These are phyloP conservation scores for Leucozona laternaria DNA, from an alignment of 2,888 invertebrate genomes.

Conservation along the genomic window DNA sequence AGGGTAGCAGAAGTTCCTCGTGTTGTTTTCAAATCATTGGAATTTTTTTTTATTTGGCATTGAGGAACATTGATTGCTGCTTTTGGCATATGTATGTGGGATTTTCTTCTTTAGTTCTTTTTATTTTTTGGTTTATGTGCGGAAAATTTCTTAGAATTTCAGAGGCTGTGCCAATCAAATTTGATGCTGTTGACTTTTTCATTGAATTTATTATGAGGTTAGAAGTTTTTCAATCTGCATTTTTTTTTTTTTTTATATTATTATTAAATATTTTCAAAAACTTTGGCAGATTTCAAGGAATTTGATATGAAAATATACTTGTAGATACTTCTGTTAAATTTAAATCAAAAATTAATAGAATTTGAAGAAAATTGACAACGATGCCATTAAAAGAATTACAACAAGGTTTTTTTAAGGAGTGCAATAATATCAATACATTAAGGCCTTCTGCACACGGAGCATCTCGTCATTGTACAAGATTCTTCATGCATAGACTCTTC, in stretches of 20 bases:
- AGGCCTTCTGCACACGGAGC: too few relatives aligned
- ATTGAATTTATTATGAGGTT: constrained; percentile 70
- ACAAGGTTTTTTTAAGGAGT: too few relatives aligned
- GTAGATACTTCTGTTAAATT: background rate
- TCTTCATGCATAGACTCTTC: too few relatives aligned
- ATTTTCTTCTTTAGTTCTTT: constrained; percentile 19
- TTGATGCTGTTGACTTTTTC: constrained; percentile 61
- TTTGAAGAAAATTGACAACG: background rate
- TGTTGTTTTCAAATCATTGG: constrained; percentile 67
- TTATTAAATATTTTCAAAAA: background rate
- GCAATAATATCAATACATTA: too few relatives aligned
- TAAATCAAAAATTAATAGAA: background rate
- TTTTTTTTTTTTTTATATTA: background rate
- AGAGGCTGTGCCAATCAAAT: constrained; percentile 55
- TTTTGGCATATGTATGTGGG: constrained; percentile 51
- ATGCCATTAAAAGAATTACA: background rate
- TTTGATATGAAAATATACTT: background rate
- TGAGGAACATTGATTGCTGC: constrained; percentile 65
- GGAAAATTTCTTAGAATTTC: constrained; percentile 2
- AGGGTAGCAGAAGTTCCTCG: background rate
- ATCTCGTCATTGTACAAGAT: too few relatives aligned
- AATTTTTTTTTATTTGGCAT: constrained; percentile 21
- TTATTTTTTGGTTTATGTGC: background rate
- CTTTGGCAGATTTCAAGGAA: background rate
- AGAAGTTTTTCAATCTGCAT: constrained; percentile 53